Base-by-base conservation (phyloP, 2,888 invertebrate genomes). In the Zootermopsis nevadensis region DNA sequence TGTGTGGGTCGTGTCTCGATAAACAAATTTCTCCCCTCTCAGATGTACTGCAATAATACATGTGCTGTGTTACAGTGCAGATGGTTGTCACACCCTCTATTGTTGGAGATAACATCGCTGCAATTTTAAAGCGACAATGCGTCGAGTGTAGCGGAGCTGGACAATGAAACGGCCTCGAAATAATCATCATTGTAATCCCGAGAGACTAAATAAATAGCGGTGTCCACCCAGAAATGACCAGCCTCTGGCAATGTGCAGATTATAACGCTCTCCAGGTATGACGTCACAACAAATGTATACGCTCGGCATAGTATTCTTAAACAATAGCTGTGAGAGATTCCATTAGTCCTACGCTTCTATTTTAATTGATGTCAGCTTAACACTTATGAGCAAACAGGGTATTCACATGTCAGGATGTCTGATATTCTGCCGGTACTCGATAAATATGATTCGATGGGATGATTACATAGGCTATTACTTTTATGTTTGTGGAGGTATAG, bases 111-210 rank as follows among this genome's bases (percentile, higher is more conserved):
- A 74, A 38, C 74, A 42, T 74, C 42, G 38, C 4, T 42, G 74
- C 42, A 74, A 74, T 74, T 74, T 74, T 74, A 74, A 8, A 38
- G 74, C 74, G 38, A 74, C 74, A 74, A 74, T 74, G 74, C 74
- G 74, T 42, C 42, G 74, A 74, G 74, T 74, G 4, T 74, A 38
- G 74, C 74, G 38, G n/a, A 10, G n/a, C 38, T 74, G 27, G 12
- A 74, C 74, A 74, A 74, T 74, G 38, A 38, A 12, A 3, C 24
- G 7, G 24, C 38, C 15, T 74, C 35, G 74, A 38, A 74, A 74
- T 74, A 74, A 74, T 74, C 35, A 38, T 38, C n/a, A 35, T n/a
- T 74, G 24, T 38, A 38, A 74, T 2, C 74, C 74, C 74, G 10
- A 24, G 35, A 74, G 74, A 74, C 33, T 42, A 38, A 74, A 74